Evolutionary conservation across 2,797 vertebrate species (phyloP), one percentile per base, ranked within the genome.

Genomic region (Acestrorhynchus altus): DNA sequence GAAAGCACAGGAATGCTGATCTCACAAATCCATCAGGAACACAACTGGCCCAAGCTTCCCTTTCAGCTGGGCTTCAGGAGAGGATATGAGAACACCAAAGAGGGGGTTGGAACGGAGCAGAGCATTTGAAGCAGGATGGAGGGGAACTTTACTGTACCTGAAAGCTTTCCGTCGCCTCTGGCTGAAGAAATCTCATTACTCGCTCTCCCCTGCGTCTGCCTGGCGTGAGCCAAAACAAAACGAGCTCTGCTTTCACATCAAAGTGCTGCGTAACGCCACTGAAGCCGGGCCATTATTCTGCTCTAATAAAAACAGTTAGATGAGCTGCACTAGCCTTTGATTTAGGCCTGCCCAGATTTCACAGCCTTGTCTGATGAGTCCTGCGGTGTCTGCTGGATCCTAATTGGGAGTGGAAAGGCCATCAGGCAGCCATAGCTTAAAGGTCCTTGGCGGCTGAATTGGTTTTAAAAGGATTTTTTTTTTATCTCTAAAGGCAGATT

Each of bases 221-320:
- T 83, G 65, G 82, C 74, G 76, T 39, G 78, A 82, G 72, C 46
- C 66, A 67, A 77, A 82, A 84, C 76, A 64, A 89, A 89, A 89
- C 80, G 86, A 85, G 80, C 66, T 79, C 76, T 83, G 76, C 70
- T 81, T 87, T 85, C 72, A 88, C 83, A 83, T 88, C 78, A 88
- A 90, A 91, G 85, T 86, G 77, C 89, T 86, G 90, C 88, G 84
- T 78, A 86, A 89, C 69, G 82, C 65, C 81, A 84, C 81, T 75
- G 78, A 79, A 86, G 61, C 72, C 9, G 26, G 52, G 81, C 64
- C 6, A 52, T 31, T 83, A 82, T 77, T 85, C 52, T 56, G 77
- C 75, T 70, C 73, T 88, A 86, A 88, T 88, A 81, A 87, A 86
- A 89, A 84, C 74, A 82, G 83, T 88, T 83, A 83, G 77, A 57